Evolutionary conservation across 2,113 vertebrate species (phyloP).

Genomic region (Melanocharis versteri): DNA sequence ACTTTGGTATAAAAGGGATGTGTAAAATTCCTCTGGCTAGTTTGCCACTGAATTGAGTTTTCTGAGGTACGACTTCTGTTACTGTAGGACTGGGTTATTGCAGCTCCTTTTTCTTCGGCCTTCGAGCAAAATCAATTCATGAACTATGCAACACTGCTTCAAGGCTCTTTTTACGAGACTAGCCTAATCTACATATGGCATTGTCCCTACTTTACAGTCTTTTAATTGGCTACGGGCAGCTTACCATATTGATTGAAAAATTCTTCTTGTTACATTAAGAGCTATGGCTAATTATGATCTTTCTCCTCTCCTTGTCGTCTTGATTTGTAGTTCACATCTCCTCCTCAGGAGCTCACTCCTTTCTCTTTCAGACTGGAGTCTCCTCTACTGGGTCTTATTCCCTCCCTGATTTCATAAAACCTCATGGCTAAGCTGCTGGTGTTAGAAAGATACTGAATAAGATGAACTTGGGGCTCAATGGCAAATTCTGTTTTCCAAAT

Average conservation of each 20-base stretch:
- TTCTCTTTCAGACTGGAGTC: background rate
- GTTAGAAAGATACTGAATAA: background rate
- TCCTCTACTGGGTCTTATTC: background rate
- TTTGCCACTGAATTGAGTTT: background rate
- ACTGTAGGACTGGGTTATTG: background rate
- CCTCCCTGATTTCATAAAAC: background rate
- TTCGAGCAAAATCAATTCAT: constrained; percentile 55
- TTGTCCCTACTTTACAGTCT: constrained; percentile 35
- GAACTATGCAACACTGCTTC: constrained; percentile 45
- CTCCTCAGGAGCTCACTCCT: background rate
- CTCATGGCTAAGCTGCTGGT: background rate
- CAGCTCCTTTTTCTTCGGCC: background rate
- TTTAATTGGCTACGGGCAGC: constrained; percentile 54
- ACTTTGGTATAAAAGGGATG: background rate
- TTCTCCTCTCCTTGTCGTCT: background rate
- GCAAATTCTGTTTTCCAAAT: background rate
- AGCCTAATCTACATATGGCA: constrained; percentile 43
- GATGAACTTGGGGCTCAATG: background rate
- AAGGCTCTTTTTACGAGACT: constrained; percentile 60
- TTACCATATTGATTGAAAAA: constrained; percentile 58
- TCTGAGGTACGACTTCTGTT: background rate
- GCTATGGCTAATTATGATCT: constrained; percentile 22
- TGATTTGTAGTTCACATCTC: constrained; percentile 17
- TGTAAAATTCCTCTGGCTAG: background rate
- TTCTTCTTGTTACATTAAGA: constrained; percentile 32